Conservation (phyloP, 2,113 vertebrate species). For the Platysteira castanea region DNA sequence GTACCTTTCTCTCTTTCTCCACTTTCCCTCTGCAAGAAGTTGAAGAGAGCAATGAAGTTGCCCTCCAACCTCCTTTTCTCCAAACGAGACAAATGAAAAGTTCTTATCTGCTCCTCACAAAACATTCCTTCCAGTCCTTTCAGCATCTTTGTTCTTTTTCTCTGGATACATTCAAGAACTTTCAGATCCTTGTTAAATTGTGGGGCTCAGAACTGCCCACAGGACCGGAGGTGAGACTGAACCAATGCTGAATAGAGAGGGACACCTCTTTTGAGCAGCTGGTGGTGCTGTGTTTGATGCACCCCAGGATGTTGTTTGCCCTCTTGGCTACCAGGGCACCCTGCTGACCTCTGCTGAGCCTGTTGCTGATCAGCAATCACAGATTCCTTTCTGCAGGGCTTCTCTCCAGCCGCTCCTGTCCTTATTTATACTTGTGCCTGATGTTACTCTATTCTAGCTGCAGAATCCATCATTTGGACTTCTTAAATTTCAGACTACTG, state of each 20-base stretch:
- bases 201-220: background rate
- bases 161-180: background rate
- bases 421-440: background rate
- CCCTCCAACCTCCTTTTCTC: background rate
- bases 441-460: background rate
- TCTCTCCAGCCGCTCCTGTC: background rate
- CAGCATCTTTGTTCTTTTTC: background rate
- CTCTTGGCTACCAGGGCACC: background rate
- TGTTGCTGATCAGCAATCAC: background rate
- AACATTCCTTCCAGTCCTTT: background rate
- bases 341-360: background rate
- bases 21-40: background rate
- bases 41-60: background rate
- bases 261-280: background rate
- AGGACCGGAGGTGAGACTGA: background rate
- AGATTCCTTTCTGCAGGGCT: background rate
- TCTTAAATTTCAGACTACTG: background rate
- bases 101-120: background rate
- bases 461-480: fast-evolving
- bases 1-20: background rate
- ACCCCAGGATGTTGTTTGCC: background rate
- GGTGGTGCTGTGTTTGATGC: background rate
- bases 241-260: background rate
- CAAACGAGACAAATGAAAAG: background rate
- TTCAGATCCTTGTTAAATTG: background rate